phyloP scores from a whole-genome alignment of 2,888 invertebrate species.

The Operophtera brumata region DNA sequence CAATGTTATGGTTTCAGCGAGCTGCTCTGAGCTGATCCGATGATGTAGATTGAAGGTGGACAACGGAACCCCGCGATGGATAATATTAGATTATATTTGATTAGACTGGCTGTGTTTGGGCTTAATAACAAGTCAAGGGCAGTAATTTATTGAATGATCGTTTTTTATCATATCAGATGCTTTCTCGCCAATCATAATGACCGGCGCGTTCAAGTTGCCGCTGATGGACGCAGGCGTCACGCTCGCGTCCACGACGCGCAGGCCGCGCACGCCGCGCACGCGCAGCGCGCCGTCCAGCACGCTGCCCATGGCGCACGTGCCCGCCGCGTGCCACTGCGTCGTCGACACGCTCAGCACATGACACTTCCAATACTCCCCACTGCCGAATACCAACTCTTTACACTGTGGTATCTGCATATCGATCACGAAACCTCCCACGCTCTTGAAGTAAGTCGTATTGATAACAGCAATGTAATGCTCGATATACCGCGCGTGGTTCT shows the following conservation, averaged over 20 bases:
- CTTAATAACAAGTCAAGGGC: not conserved
- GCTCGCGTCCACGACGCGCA: conserved; percentile 83
- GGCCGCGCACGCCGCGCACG: conserved; percentile 76
- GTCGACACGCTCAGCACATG: conserved; percentile 59
- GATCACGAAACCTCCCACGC: conserved; percentile 33
- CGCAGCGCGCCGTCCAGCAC: conserved; percentile 49
- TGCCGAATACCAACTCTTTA: conserved; percentile 28
- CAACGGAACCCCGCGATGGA: no score
- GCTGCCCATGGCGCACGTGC: conserved; percentile 53
- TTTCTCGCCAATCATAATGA: conserved; percentile 83
- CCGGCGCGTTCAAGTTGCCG: conserved; percentile 82
- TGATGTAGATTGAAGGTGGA: no score
- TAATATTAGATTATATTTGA: no score
- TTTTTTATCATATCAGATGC: conserved; percentile 80
- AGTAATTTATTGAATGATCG: conserved; percentile 26
- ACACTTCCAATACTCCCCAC: conserved; percentile 49
- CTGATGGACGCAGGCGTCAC: conserved; percentile 82
- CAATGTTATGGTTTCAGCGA: no score
- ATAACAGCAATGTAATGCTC: conserved; percentile 39
- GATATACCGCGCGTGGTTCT: conserved; percentile 34
- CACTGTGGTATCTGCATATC: conserved; percentile 38
- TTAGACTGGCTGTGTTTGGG: no score
- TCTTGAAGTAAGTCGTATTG: conserved; percentile 40
- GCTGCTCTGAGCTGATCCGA: no score
- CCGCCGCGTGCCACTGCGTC: conserved; percentile 78